phyloP scores from a whole-genome alignment of 2,888 invertebrate species.

The Trissolcus brochymenae region DNA sequence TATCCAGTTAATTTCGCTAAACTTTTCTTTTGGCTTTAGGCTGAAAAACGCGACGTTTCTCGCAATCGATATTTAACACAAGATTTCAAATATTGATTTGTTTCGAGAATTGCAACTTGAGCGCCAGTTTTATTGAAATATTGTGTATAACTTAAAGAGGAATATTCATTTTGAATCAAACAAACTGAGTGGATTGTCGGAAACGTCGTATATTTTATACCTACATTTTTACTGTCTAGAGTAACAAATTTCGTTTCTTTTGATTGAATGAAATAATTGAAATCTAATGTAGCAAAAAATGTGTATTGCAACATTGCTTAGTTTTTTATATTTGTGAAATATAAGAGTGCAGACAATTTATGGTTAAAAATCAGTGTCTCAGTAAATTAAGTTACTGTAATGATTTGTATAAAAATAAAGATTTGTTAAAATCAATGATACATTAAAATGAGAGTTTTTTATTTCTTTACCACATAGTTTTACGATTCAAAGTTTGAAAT shows the following conservation, averaged over 20 bases:
- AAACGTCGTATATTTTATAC: slow-evolving; percentile 22
- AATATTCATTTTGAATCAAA: not conserved
- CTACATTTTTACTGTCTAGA: slow-evolving; percentile 8
- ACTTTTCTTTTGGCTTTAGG: not conserved
- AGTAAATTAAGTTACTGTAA: slow-evolving; percentile 32
- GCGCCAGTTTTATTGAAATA: too few relatives aligned
- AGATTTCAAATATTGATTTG: not conserved
- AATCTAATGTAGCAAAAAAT: slow-evolving; percentile 29
- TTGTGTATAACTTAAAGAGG: too few relatives aligned
- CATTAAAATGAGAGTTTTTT: slow-evolving; percentile 10
- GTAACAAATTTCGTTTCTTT: slow-evolving; percentile 12
- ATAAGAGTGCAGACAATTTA: slow-evolving; percentile 41
- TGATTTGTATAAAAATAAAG: slow-evolving; percentile 48
- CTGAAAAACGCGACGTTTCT: slow-evolving; percentile 12
- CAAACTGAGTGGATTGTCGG: not conserved
- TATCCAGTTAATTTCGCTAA: slow-evolving; percentile 7
- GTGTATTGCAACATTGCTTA: slow-evolving; percentile 32
- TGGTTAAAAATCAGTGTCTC: slow-evolving; percentile 27
- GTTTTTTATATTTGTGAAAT: slow-evolving; percentile 43
- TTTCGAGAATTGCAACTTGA: too few relatives aligned
- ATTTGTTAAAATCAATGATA: slow-evolving; percentile 36
- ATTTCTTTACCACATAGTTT: slow-evolving; percentile 10
- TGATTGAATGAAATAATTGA: slow-evolving; percentile 16
- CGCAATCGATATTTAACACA: not conserved
- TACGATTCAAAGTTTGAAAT: slow-evolving; percentile 6